Base-by-base conservation (phyloP, 2,888 invertebrate species). In the Serripes groenlandicus region DNA sequence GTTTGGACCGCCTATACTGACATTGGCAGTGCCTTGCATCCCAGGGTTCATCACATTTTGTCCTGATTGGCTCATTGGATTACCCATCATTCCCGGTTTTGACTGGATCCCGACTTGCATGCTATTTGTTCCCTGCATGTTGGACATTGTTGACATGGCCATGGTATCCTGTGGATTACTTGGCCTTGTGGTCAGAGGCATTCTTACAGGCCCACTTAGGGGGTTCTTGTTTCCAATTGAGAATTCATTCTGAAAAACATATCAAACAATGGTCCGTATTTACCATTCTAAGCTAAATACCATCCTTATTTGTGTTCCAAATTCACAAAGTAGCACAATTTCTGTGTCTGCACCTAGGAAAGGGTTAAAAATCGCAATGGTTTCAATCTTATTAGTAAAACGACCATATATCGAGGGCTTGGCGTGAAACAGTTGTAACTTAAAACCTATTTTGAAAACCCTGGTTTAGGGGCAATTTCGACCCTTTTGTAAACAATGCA, bases 11-110 rank as follows among this genome's bases (percentile, higher is more conserved):
- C 75, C 75, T 37, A 75, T 23, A 66, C 54, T 68, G 26, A 32
- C 26, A 37, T 66, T 75, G 9, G 54, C 35, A 28, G 68, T 68
- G 9, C 66, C 75, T 26, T 66, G 66, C 75, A 75, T 75, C n/a
- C 74, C 66, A 34, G 28, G 30, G 32, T 66, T 66, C 64, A 74
- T 49, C 49, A 64, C 54, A 35, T 49, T 66, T 15, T 49, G 64
- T 15, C 74, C 66, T 21, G 52, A 23, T 60, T 74, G 78, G 60
- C 30, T 71, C 34, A 78, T 76, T 11, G 75, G 79, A 34, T 79
- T 75, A 23, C 74, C 82, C 66, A 83, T 77, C 54, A 82, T 75
- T 42, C 80, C 73, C 28, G 78, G 77, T 49, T 83, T 81, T 42
- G 76, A 74, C 64, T 80, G 78, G 66, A 78, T 84, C 11, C 70